These are phyloP conservation scores for Sylvilagus bachmani DNA, from an alignment of 2,113 vertebrate species.

Conservation along the genomic window DNA sequence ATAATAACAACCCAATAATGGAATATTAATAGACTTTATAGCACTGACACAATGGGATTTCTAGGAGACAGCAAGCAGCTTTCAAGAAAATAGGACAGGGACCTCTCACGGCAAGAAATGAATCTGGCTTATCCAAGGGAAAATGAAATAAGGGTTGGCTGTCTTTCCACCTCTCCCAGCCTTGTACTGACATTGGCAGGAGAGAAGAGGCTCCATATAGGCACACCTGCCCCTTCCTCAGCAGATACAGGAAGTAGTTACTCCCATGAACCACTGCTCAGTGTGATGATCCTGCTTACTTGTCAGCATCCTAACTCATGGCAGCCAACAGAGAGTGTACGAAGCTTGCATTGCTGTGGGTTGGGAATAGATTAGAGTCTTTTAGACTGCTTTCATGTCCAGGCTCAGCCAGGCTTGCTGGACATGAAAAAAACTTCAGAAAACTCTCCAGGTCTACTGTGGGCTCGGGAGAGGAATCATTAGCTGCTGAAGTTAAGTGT, in stretches of 20 bases:
- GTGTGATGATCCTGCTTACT: conserved; percentile 57
- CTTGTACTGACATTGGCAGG: not conserved
- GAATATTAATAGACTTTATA: conserved; percentile 67
- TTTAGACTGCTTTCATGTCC: conserved; percentile 76
- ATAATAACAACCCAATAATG: conserved; percentile 71
- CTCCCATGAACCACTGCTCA: not conserved
- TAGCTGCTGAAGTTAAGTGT: conserved; percentile 56
- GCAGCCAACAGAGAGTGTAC: conserved; percentile 58
- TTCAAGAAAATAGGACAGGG: conserved; percentile 61
- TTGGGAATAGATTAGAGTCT: conserved; percentile 76
- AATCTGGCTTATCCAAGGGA: not conserved
- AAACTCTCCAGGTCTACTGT: not conserved
- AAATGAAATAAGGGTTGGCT: not conserved
- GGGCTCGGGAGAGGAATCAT: conserved; percentile 65
- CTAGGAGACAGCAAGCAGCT: not conserved
- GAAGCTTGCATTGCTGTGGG: conserved; percentile 33
- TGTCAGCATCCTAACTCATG: conserved; percentile 71
- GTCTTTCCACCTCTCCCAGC: not conserved
- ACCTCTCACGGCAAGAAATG: not conserved
- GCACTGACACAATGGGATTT: conserved; percentile 51
- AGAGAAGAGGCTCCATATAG: not conserved
- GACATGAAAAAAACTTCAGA: conserved; percentile 67
- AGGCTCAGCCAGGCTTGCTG: conserved; percentile 21
- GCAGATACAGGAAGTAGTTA: not conserved
- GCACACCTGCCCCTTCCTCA: not conserved